Conservation (phyloP, 2,888 invertebrate genomes). For the Lingula anatina region DNA sequence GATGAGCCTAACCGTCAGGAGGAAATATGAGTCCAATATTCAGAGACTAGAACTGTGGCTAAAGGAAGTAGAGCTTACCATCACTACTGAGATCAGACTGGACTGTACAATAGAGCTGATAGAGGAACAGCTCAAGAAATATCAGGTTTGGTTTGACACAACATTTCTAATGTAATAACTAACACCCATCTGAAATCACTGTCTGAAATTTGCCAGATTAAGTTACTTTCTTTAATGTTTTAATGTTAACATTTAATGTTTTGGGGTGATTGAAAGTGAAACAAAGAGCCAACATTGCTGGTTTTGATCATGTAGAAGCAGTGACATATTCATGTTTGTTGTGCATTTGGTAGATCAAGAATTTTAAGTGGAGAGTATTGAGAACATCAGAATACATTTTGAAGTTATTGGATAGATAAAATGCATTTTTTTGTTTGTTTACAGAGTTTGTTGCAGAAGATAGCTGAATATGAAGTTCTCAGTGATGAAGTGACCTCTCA, state of each 20-base stretch:
- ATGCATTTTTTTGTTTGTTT: constrained; percentile 1
- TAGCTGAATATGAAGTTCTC: constrained; percentile 27
- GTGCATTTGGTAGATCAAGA: too few relatives aligned
- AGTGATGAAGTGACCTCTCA: constrained; percentile 67
- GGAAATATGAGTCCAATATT: constrained; percentile 74
- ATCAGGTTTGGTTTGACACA: constrained; percentile 19
- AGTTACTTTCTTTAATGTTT: too few relatives aligned
- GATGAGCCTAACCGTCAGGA: constrained; percentile 71
- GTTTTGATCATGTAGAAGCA: too few relatives aligned
- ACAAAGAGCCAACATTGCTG: too few relatives aligned
- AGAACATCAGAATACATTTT: too few relatives aligned
- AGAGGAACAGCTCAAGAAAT: constrained; percentile 79
- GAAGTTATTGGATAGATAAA: neutral
- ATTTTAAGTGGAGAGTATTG: too few relatives aligned
- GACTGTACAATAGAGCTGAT: constrained; percentile 74
- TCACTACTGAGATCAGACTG: constrained; percentile 71
- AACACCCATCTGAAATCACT: too few relatives aligned
- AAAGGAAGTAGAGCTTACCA: constrained; percentile 82
- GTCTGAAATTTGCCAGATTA: too few relatives aligned
- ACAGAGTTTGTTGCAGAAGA: constrained; percentile 31
- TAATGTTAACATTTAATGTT: too few relatives aligned
- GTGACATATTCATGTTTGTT: too few relatives aligned
- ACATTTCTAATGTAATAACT: neutral
- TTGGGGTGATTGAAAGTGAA: too few relatives aligned
- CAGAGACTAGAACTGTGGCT: constrained; percentile 82